phyloP scores from a whole-genome alignment of 1,140 invertebrate species.

The Drosophila suzukii region DNA sequence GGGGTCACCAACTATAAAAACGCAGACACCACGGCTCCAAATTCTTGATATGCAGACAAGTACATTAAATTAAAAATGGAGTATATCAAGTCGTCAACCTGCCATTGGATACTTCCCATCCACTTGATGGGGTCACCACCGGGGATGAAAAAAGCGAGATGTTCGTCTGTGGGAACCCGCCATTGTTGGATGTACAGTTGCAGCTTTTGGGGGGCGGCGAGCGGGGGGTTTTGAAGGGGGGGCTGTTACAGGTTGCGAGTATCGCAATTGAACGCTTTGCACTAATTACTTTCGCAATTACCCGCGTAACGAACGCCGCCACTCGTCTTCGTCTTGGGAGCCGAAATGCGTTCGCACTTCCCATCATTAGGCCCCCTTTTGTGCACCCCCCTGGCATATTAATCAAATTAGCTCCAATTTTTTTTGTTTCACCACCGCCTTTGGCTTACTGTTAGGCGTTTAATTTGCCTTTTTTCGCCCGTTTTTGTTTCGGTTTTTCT shows the following conservation, averaged over 20 bases:
- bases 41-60: too few species aligned
- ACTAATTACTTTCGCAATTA: constrained; percentile 82
- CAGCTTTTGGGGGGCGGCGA: neutral
- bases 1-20: neutral
- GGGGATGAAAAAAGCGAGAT: constrained; percentile 4
- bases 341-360: constrained; percentile 73
- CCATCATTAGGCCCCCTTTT: constrained; percentile 67
- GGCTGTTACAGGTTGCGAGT: constrained; percentile 20
- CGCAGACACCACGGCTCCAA: neutral
- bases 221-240: neutral
- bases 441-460: constrained; percentile 65
- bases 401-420: constrained; percentile 81
- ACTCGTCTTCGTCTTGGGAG: constrained; percentile 52
- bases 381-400: constrained; percentile 52
- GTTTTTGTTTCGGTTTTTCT: constrained; percentile 36
- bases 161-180: constrained; percentile 21
- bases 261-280: constrained; percentile 68
- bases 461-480: constrained; percentile 25
- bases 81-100: constrained; percentile 2
- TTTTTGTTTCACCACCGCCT: constrained; percentile 42
- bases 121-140: constrained; percentile 16
- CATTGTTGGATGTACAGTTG: constrained; percentile 31
- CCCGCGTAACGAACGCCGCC: constrained; percentile 54
- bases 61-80: constrained; percentile 11
- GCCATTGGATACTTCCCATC: constrained; percentile 8